Evolutionary conservation across 2,113 vertebrate species (phyloP), one percentile per base, ranked within the genome.

Genomic region (Pygoscelis adeliae): DNA sequence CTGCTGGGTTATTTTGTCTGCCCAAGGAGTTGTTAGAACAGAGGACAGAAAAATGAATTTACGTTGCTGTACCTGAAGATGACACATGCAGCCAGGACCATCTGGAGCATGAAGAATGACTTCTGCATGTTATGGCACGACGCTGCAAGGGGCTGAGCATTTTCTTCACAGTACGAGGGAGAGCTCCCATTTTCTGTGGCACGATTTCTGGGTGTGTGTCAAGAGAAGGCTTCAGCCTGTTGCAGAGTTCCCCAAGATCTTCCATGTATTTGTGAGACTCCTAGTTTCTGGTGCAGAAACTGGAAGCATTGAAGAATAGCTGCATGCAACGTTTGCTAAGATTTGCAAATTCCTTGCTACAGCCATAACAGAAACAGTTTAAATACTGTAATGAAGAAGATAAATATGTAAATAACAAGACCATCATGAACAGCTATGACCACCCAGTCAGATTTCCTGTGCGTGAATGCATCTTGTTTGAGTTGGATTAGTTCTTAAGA

Each of bases 1-100:
- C 71, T 94, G 61, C 61, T 93, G 95, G 65, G 71, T 74, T 91
- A 72, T 95, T 96, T 79, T 84, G 52, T 79, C 90, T 96, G 36
- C 79, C 49, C 59, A 52, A 94, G 77, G 77, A 96, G 62, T 59
- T 89, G 36, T 83, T 62, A 77, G 84, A 94, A 71, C 34, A 58
- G 21, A 96, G 83, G 44, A 62, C 16, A 94, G 76, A 90, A 95
- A 92, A 94, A 83, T 21, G 36, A 92, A 92, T 63, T 93, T 91
- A 76, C 53, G 62, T 81, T 80, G 83, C 89, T 90, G 38, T 87
- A 87, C 76, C 94, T 94, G 76, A 84, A 87, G 78, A 92, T 27
- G 38, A 61, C 14, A 66, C 38, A 63, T 21, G 15, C 12, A 72
- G 34, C 32, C 19, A 69, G 91, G 59, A 55, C 73, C 50, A 40